phyloP scores from a whole-genome alignment of 2,888 invertebrate species.

The Leptinotarsa rubiginosa region DNA sequence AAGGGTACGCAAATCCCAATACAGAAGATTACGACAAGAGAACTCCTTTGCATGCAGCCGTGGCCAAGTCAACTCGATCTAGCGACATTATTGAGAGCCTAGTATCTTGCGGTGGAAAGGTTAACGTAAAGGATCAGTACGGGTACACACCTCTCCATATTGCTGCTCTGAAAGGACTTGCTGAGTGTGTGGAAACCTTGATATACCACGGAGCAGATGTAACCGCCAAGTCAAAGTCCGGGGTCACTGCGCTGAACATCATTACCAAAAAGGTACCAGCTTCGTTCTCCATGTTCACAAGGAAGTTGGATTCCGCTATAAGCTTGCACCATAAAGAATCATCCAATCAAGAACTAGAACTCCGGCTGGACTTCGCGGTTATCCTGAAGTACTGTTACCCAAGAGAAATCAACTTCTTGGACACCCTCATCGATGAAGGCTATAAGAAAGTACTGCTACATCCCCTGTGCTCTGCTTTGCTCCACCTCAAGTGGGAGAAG shows the following conservation, averaged over 20 bases:
- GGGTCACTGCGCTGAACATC: conserved; percentile 86
- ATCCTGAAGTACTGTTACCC: conserved; percentile 85
- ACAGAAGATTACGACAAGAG: conserved; percentile 83
- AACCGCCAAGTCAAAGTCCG: conserved; percentile 88
- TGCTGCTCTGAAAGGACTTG: conserved; percentile 86
- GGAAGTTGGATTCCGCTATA: conserved; percentile 84
- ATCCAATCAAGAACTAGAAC: conserved; percentile 82
- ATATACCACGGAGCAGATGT: conserved; percentile 89
- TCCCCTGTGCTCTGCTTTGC: conserved; percentile 87
- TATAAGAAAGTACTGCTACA: conserved; percentile 89
- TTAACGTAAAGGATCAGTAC: conserved; percentile 86
- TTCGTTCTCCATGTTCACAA: conserved; percentile 83
- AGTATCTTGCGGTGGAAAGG: conserved; percentile 83
- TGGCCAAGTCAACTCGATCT: conserved; percentile 83
- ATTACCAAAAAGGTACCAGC: conserved; percentile 89
- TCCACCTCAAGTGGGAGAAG: conserved; percentile 91
- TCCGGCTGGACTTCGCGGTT: conserved; percentile 85
- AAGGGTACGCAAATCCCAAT: conserved; percentile 80
- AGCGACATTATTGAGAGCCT: conserved; percentile 84
- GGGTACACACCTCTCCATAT: conserved; percentile 88
- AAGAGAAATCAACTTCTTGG: conserved; percentile 86
- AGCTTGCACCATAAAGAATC: conserved; percentile 81
- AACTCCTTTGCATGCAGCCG: conserved; percentile 84
- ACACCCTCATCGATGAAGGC: conserved; percentile 89
- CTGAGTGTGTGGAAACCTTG: conserved; percentile 85